Evolutionary conservation across 1,140 invertebrate species (phyloP), one percentile per base, ranked within the genome.

Genomic region (Panagrolaimus sp.): DNA sequence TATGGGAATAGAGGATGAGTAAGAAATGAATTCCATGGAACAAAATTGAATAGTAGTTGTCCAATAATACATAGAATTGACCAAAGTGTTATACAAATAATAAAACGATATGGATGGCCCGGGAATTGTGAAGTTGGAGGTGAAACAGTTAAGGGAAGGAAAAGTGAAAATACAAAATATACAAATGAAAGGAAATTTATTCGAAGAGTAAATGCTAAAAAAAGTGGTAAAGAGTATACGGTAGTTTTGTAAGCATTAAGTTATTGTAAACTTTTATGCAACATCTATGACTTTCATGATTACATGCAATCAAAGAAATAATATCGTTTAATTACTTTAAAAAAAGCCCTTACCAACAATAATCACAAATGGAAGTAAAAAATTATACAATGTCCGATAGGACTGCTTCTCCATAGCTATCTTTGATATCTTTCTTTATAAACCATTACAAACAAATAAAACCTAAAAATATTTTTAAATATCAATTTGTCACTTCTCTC

Each of bases 111-210:
- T 14, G 66, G 66, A 53, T 70, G 68, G 1, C 46, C 68, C 48
- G 68, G 66, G 43, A 25, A 68, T 16, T 63, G 23, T 9, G 66
- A 20, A 8, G 20, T 69, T 43, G 67, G 67, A 14, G 66, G 47
- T 25, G 67, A 69, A 23, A 68, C 47, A 8, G 47, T 44, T 5
- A 44, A 13, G 23, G 68, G 68, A 47, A 70, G 31, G 13, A 66
- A 47, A n/a, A 70, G 66, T 27, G 42, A 66, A 57, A 70, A 69
- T 8, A 69, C 25, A 9, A 70, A 69, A 43, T 70, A 70, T 7
- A 70, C 68, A 20, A 70, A 57, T 14, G 68, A 68, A 25, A 42
- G 9, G n/a, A 70, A 69, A 31, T 70, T 70, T 47, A 70, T 25
- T 20, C 66, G 63, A 8, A 70, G 13, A 9, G 31, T 44, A 38